phyloP scores from a whole-genome alignment of 2,113 vertebrate genomes.

The Accipiter virgatus region DNA sequence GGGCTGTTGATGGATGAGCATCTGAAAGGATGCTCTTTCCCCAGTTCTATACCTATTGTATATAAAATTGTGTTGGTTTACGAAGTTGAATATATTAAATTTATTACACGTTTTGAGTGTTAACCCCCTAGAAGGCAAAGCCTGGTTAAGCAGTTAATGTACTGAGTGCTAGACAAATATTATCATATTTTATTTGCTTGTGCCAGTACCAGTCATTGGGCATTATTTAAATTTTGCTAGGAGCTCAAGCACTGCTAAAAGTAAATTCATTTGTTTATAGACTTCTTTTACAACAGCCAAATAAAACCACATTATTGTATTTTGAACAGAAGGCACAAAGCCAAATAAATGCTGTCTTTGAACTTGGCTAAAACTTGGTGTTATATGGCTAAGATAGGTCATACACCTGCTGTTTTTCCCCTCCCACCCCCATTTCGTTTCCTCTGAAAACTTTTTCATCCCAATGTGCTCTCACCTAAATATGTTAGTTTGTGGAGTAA shows the following conservation, averaged over 20 bases:
- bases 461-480: background rate
- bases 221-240: background rate
- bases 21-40: background rate
- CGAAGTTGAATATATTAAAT: background rate
- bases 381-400: background rate
- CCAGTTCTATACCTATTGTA: background rate
- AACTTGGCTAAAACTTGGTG: background rate
- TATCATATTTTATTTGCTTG: background rate
- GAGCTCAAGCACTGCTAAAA: conserved; percentile 2
- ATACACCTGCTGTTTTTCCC: background rate
- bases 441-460: background rate
- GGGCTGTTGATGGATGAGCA: background rate
- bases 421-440: background rate
- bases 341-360: background rate
- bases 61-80: background rate
- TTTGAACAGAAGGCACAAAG: background rate
- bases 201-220: background rate
- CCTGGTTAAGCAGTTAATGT: background rate
- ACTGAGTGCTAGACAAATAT: background rate
- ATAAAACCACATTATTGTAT: background rate
- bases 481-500: background rate
- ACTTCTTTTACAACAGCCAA: background rate
- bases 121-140: background rate
- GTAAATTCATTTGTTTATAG: conserved; percentile 23
- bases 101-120: background rate